Base-by-base conservation (phyloP, 2,797 vertebrate genomes). In the Lerista edwardsae region DNA sequence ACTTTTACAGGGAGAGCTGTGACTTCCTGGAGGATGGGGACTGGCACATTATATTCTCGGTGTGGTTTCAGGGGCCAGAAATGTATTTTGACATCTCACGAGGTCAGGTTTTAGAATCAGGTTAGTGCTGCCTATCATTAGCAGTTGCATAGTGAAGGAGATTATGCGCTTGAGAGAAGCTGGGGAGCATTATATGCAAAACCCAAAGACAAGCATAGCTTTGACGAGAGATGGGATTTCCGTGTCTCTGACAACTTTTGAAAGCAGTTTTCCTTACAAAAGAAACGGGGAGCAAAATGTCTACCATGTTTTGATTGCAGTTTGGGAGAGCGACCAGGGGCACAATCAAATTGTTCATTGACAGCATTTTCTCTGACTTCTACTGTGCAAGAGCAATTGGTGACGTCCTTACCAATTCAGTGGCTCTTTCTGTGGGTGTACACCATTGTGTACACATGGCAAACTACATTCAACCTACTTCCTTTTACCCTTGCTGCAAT, bases 401-500 rank as follows among this genome's bases (percentile, higher is more conserved):
- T 61, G 19, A 25, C 25, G 6, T 23, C 59, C 59, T 61, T 61
- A 61, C 21, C 6, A 8, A 61, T 25, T 25, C 59, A 61, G n/a
- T 39, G 27, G 34, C 25, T 25, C 19, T 59, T 4, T 12, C 47
- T 25, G 9, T 57, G 19, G 19, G 31, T 59, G 21, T 10, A 4
- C 8, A 19, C 31, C 6, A 41, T 41, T 62, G 34, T 61, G 21
- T 61, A 61, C 23, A 61, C 6, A 25, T 6, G 6, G 21, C 14
- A 62, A 61, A 14, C 29, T 14, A 25, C 3, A 59, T 14, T 17
- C 31, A 59, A 21, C 31, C 23, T 27, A 59, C 75, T 61, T 76
- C 75, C 23, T 76, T 76, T 76, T 51, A 51, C 25, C 3, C 0
- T 0, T 67, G 36, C 62, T 27, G 0, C 27, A 65, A 19, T 0